These are phyloP conservation scores for Nematostella vectensis DNA, from an alignment of 92 coral and sea anemone genomes.

Conservation along the genomic window DNA sequence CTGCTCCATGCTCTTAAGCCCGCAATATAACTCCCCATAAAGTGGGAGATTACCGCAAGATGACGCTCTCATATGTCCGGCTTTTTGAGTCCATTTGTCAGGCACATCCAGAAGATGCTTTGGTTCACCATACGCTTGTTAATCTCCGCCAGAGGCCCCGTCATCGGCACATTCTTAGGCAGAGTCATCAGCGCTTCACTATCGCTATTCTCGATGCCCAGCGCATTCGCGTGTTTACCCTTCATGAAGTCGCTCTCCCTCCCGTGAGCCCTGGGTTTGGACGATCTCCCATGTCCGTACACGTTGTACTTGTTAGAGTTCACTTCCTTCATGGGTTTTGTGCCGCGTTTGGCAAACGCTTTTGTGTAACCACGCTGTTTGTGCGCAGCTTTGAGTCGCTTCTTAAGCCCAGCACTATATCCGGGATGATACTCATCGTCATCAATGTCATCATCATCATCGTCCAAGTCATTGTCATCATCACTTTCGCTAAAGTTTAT, in stretches of 20 bases:
- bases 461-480: not conserved
- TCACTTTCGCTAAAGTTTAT: too few relatives aligned
- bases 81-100: constrained; percentile 15
- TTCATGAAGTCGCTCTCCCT: not conserved
- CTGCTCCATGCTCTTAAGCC: too few relatives aligned
- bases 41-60: too few relatives aligned
- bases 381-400: not conserved
- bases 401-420: not conserved
- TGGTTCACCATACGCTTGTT: constrained; percentile 28
- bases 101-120: constrained; percentile 30
- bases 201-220: not conserved
- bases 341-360: not conserved
- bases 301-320: not conserved
- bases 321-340: not conserved
- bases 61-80: too few relatives aligned
- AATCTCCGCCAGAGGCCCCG: constrained; percentile 34
- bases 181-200: not conserved
- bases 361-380: not conserved
- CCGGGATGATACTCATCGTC: not conserved
- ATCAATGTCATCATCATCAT: not conserved
- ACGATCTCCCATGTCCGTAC: not conserved
- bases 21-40: too few relatives aligned
- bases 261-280: not conserved
- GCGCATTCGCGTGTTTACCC: not conserved
- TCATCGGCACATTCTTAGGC: constrained; percentile 11